These are phyloP conservation scores for Eristalinus aeneus DNA, from an alignment of 2,888 invertebrate genomes.

Conservation along the genomic window DNA sequence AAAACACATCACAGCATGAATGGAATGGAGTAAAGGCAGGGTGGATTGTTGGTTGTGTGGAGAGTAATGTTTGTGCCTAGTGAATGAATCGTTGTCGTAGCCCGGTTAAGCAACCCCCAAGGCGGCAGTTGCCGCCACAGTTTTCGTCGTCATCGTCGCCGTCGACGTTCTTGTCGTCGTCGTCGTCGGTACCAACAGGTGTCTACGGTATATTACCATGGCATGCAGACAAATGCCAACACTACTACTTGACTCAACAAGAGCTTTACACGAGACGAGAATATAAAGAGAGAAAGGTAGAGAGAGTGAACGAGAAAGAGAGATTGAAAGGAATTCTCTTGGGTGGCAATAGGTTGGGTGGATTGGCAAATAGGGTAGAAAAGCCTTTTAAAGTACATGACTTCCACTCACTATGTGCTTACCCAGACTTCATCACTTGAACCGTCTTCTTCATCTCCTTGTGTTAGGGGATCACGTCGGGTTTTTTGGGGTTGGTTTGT, in stretches of 20 bases:
- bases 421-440: constrained; percentile 69
- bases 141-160: constrained; percentile 48
- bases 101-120: constrained; percentile 65
- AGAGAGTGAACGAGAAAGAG: constrained; percentile 65
- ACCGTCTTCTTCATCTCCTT: constrained; percentile 69
- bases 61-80: constrained; percentile 67
- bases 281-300: constrained; percentile 64
- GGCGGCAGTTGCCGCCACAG: constrained; percentile 63
- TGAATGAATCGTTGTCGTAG: constrained; percentile 70
- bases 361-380: constrained; percentile 42
- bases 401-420: constrained; percentile 62
- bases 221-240: constrained; percentile 69
- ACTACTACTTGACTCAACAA: constrained; percentile 68
- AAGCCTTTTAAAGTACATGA: constrained; percentile 65
- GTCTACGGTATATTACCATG: constrained; percentile 68
- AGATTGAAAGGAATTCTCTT: constrained; percentile 63
- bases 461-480: constrained; percentile 63
- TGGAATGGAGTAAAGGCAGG: constrained; percentile 34
- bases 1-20: constrained; percentile 59
- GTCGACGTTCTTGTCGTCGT: constrained; percentile 49
- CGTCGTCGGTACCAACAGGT: constrained; percentile 64
- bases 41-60: constrained; percentile 23
- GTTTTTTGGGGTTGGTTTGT: constrained; percentile 65
- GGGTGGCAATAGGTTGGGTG: constrained; percentile 45
- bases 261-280: constrained; percentile 65